Evolutionary conservation across 2,888 invertebrate genomes (phyloP).

Genomic region (Eupithecia exiguata): DNA sequence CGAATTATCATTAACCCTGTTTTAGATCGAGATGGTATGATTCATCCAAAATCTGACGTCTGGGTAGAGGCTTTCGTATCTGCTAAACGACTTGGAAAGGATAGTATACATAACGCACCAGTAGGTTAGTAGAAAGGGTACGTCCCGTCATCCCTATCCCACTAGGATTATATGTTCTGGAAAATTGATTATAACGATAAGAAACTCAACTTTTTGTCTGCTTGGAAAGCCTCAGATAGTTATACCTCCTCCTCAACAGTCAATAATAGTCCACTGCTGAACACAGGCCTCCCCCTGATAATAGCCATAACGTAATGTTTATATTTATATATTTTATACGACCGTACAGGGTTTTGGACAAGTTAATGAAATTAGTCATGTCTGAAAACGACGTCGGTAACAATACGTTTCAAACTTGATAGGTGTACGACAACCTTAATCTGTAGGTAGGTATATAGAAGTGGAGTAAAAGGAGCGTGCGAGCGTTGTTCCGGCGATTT

Average conservation of each 20-base stretch:
- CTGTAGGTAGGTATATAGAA: background rate
- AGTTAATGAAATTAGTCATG: too few relatives aligned
- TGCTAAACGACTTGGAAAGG: background rate
- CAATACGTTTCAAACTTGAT: background rate
- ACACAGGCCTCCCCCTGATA: too few relatives aligned
- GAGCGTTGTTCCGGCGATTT: background rate
- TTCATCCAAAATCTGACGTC: background rate
- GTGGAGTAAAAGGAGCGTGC: background rate
- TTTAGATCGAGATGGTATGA: too few relatives aligned
- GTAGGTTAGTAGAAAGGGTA: background rate
- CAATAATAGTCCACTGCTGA: too few relatives aligned
- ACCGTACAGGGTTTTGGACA: background rate
- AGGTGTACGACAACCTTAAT: background rate
- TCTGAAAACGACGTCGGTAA: background rate
- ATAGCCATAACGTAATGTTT: too few relatives aligned
- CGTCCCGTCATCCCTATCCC: background rate
- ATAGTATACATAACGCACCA: background rate
- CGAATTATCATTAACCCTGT: too few relatives aligned
- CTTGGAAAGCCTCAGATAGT: background rate
- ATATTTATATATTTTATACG: too few relatives aligned
- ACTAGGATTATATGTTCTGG: conserved; percentile 2
- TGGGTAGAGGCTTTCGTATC: background rate
- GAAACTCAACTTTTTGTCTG: background rate
- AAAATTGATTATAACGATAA: background rate
- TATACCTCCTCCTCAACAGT: too few relatives aligned